Base-by-base conservation (phyloP, 2,797 vertebrate genomes). In the Thaleichthys pacificus region DNA sequence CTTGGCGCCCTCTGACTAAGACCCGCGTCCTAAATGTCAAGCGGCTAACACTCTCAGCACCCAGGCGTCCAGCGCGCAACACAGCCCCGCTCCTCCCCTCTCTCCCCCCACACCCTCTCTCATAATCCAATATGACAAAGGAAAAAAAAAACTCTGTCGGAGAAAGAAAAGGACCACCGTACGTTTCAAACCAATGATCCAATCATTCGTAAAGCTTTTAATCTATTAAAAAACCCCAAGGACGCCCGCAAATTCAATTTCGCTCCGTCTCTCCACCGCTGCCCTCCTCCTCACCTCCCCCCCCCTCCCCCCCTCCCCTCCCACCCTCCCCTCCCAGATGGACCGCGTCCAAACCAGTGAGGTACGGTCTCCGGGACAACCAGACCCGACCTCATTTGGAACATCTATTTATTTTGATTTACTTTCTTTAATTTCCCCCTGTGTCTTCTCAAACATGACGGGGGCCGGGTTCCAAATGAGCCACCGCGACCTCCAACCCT, bases 171-270 rank as follows among this genome's bases (percentile, higher is more conserved):
- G 24, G 24, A 24, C 24, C 86, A 81, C 81, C 81, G 77, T 87
- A 85, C 83, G 76, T 86, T 88, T 86, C 77, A 82, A 85, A 88
- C 77, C 64, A 86, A 82, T 84, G 84, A 91, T 89, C 82, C 84
- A 87, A 90, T 92, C 84, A 74, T 72, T 86, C 73, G 68, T 71
- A 76, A 84, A 87, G 88, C 89, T 91, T 90, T 89, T 89, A 89
- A 90, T 89, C 82, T 90, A 89, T 87, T 89, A 89, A 87, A 83
- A 84, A 79, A 78, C 24, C 24, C 80, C 86, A 89, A 90, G 86
- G 85, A 82, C 88, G 85, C 61, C 35, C 61, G 79, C 77, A 80
- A 89, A 92, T 87, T 84, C 28, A 78, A 82, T 85, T 81, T 82
- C 26, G 87, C 79, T 12, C 74, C 28, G 11, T 38, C 30, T 8